Conservation (phyloP, 2,113 vertebrate species). For the Corythaeola cristata region DNA sequence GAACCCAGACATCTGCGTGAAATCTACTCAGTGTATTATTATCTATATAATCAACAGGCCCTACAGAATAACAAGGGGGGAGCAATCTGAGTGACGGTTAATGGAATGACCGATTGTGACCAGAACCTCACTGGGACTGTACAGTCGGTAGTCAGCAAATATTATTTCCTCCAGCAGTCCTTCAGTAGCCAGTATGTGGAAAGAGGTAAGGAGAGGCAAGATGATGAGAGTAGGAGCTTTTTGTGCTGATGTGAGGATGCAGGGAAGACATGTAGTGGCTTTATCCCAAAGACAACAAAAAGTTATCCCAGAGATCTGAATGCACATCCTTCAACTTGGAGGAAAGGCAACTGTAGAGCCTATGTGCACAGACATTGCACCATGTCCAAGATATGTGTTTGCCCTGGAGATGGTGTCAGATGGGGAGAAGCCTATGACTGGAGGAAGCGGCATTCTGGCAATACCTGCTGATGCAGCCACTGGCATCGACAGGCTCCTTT, state of each 20-base stretch:
- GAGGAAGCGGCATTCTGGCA: background rate
- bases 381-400: background rate
- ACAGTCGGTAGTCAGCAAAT: background rate
- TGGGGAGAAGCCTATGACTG: background rate
- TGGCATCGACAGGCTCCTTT: background rate
- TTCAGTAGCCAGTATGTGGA: background rate
- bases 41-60: background rate
- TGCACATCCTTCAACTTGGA: background rate
- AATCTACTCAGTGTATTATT: background rate
- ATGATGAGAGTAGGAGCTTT: background rate
- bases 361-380: background rate
- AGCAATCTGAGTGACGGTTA: background rate
- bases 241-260: background rate
- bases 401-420: background rate
- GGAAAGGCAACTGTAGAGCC: background rate
- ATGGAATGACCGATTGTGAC: background rate
- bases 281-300: background rate
- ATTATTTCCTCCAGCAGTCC: background rate
- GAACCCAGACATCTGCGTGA: background rate
- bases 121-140: background rate
- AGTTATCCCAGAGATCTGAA: background rate
- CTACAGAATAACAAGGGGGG: background rate
- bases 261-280: background rate
- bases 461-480: background rate
- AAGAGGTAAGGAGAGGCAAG: background rate